Conservation (phyloP, 2,113 vertebrate species). For the Sceloporus tristichus region DNA sequence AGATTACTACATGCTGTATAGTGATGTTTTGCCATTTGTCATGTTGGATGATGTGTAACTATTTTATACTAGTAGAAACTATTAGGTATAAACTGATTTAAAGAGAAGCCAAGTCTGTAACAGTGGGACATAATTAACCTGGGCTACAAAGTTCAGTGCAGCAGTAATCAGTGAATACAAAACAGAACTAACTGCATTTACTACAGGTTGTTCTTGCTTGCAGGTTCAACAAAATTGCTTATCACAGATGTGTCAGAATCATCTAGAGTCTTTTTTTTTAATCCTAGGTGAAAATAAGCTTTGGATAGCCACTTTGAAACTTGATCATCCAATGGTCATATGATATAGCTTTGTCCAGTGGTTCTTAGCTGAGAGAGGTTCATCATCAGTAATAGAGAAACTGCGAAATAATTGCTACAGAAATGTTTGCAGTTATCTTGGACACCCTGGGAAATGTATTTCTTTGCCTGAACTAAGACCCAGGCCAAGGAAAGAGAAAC, state of each 20-base stretch:
- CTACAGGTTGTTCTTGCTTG: conserved; percentile 40
- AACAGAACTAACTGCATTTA: conserved; percentile 30
- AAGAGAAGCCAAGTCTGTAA: conserved; percentile 59
- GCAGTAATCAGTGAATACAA: conserved; percentile 44
- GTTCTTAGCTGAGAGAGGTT: background rate
- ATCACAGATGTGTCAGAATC: conserved; percentile 18
- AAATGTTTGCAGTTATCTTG: background rate
- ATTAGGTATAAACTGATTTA: conserved; percentile 69
- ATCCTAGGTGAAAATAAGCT: background rate
- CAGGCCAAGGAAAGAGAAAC: background rate
- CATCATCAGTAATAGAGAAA: background rate
- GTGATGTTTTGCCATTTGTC: conserved; percentile 60
- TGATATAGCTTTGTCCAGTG: background rate
- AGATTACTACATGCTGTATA: conserved; percentile 47
- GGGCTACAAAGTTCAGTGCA: conserved; percentile 26
- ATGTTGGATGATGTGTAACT: conserved; percentile 50
- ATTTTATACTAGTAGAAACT: conserved; percentile 63
- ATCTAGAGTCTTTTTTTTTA: too few relatives aligned
- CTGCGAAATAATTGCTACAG: background rate
- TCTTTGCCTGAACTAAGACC: background rate
- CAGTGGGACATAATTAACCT: conserved; percentile 55
- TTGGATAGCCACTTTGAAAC: background rate
- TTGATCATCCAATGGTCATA: background rate
- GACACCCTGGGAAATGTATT: background rate
- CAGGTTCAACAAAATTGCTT: conserved; percentile 28